Evolutionary conservation across 2,797 vertebrate species (phyloP).

Genomic region (Valencia hispanica): DNA sequence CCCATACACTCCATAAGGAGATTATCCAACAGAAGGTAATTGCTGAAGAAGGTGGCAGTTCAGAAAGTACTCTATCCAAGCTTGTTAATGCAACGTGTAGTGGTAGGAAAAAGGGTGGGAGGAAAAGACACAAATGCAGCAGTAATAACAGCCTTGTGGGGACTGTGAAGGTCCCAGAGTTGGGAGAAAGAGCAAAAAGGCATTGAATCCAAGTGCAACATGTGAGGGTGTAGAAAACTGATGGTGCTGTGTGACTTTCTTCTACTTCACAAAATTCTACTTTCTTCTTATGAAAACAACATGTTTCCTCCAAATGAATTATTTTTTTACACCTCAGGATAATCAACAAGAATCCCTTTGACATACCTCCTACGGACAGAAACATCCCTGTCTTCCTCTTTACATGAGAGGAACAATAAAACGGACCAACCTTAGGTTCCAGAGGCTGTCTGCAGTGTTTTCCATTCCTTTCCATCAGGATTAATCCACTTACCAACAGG

Average conservation of each 20-base stretch:
- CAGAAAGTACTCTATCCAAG: not conserved
- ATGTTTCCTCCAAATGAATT: not conserved
- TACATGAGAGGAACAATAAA: not conserved
- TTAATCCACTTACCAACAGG: slow-evolving; percentile 35
- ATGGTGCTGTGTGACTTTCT: not conserved
- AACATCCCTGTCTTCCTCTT: not conserved
- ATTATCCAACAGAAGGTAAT: not conserved
- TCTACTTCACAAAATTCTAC: not conserved
- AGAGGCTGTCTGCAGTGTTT: slow-evolving; percentile 4
- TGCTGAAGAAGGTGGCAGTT: not conserved
- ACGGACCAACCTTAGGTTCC: not conserved
- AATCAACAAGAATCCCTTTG: not conserved
- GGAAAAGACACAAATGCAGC: not conserved
- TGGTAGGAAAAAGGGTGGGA: not conserved
- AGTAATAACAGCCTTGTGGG: not conserved
- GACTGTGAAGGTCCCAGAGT: not conserved
- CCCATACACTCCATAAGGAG: not conserved
- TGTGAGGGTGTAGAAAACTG: not conserved
- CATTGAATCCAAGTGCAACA: not conserved
- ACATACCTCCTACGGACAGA: not conserved
- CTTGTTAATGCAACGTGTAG: no score
- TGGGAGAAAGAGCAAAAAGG: not conserved
- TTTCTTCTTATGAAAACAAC: not conserved
- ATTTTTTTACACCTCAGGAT: not conserved
- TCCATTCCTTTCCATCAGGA: slow-evolving; percentile 35